Conservation (phyloP, 2,797 vertebrate species). For the Silurus lanzhouensis region DNA sequence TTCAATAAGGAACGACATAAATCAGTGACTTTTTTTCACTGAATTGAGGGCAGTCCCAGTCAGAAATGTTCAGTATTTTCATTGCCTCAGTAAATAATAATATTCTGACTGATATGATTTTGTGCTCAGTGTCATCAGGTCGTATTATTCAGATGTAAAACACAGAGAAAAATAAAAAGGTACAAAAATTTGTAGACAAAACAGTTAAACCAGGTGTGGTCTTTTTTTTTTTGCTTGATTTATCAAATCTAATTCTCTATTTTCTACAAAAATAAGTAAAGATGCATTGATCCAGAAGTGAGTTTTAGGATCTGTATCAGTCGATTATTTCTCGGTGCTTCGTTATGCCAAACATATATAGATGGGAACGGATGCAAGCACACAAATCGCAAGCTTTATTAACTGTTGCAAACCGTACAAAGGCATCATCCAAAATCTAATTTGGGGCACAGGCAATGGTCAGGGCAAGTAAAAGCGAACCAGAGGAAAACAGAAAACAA, state of each 20-base stretch:
- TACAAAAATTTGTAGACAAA: not conserved
- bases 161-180: not conserved
- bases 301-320: not conserved
- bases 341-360: not conserved
- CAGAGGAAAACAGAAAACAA: no score
- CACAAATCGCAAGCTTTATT: no score
- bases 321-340: not conserved
- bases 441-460: no score
- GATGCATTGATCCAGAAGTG: not conserved
- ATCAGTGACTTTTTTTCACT: not conserved
- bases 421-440: no score
- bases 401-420: no score
- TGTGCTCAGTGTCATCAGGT: not conserved
- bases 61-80: not conserved
- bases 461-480: no score
- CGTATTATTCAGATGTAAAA: not conserved
- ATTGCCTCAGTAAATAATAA: not conserved
- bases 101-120: not conserved
- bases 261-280: not conserved
- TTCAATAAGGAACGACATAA: conserved; percentile 52
- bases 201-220: not conserved
- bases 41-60: not conserved
- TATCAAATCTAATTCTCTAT: not conserved
- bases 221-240: not conserved
- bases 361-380: no score